phyloP scores from a whole-genome alignment of 2,113 vertebrate genomes.

The Mormyrus lacerda region DNA sequence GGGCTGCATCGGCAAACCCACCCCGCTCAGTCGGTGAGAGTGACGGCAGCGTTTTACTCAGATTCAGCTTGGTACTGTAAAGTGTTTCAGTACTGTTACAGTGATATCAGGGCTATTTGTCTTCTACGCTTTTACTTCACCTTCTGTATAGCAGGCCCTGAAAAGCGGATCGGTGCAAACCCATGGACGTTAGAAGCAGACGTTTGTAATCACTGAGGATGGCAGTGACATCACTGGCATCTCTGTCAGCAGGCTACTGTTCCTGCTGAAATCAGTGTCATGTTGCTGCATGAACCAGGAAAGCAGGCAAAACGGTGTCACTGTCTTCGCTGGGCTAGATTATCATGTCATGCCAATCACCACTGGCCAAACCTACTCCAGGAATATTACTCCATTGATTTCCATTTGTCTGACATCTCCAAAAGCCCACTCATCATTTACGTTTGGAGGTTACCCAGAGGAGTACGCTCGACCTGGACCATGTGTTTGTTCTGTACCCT shows the following conservation, averaged over 20 bases:
- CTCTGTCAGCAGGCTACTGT: neutral
- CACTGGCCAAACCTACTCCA: neutral
- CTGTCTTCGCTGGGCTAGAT: neutral
- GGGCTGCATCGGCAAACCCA: neutral
- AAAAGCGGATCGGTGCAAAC: neutral
- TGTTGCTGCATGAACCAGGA: neutral
- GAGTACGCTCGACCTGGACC: neutral
- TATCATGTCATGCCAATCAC: neutral
- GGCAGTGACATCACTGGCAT: neutral
- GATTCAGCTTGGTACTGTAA: neutral
- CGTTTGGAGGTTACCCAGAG: neutral
- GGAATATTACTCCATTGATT: neutral
- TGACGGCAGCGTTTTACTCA: neutral
- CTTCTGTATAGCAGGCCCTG: neutral
- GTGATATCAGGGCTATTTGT: neutral
- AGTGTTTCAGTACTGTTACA: neutral
- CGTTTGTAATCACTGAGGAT: neutral
- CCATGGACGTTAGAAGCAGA: neutral
- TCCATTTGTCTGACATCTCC: neutral
- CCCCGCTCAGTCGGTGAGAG: neutral
- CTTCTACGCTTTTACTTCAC: neutral
- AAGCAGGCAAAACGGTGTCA: neutral
- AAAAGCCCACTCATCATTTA: neutral
- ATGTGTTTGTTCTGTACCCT: neutral
- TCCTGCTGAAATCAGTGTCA: neutral